These are phyloP conservation scores for Ceriagrion tenellum DNA, from an alignment of 2,888 invertebrate species.

Conservation along the genomic window DNA sequence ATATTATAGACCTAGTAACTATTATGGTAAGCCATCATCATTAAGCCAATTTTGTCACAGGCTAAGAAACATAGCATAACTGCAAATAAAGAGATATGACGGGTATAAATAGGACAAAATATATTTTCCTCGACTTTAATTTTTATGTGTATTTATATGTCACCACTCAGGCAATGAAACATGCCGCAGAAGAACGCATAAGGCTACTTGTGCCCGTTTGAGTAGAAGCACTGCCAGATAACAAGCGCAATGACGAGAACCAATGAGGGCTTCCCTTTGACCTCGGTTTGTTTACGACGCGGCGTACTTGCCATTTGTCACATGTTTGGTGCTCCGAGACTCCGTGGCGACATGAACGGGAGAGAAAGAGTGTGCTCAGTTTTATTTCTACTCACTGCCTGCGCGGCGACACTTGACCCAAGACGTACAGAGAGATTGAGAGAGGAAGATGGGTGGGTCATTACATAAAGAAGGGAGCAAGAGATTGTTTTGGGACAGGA, in stretches of 20 bases:
- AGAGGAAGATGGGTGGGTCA: neutral
- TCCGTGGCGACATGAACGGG: neutral
- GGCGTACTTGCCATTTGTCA: neutral
- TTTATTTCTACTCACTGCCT: neutral
- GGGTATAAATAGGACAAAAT: neutral
- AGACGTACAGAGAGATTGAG: neutral
- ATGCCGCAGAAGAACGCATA: too few species aligned
- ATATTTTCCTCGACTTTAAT: neutral
- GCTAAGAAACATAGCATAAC: too few species aligned
- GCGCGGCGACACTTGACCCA: neutral
- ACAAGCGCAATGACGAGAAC: neutral
- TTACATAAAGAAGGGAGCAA: neutral
- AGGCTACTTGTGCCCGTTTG: too few species aligned
- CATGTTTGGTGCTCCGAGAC: neutral
- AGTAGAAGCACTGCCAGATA: too few species aligned
- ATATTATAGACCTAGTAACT: too few species aligned
- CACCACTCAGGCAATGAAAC: too few species aligned
- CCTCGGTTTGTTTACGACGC: neutral
- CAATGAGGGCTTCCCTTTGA: neutral
- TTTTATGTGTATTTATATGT: too few species aligned
- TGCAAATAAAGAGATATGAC: too few species aligned
- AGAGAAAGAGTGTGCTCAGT: neutral
- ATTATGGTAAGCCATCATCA: too few species aligned
- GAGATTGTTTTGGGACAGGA: conserved; percentile 49
- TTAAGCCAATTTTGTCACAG: too few species aligned